These are phyloP conservation scores for Agonopterix heracliana DNA, from an alignment of 2,888 invertebrate species.

Conservation along the genomic window DNA sequence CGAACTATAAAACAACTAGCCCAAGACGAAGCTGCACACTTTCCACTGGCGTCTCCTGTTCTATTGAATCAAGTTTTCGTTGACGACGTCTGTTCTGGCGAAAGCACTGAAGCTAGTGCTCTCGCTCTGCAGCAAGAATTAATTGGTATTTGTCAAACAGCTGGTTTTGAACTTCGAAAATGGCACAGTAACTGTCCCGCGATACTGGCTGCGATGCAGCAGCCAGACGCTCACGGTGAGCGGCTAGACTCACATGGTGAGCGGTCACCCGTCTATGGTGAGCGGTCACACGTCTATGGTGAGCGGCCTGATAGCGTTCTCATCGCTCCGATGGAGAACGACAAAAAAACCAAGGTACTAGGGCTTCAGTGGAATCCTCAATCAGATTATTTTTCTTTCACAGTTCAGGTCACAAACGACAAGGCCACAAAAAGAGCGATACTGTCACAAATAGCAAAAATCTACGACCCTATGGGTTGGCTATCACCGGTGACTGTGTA, in stretches of 20 bases:
- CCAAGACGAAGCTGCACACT: too few relatives aligned
- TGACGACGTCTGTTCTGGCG: background rate
- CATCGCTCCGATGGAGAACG: background rate
- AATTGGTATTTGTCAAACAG: background rate
- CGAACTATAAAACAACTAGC: too few relatives aligned
- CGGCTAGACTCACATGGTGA: background rate
- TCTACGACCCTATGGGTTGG: too few relatives aligned
- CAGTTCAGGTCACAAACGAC: background rate
- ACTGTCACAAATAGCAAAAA: background rate
- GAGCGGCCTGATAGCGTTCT: background rate
- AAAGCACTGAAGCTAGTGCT: background rate
- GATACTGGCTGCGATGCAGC: background rate
- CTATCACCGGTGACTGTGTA: too few relatives aligned
- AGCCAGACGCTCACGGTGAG: background rate
- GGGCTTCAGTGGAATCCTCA: background rate
- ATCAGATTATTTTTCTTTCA: background rate
- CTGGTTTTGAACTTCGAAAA: background rate
- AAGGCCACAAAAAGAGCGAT: background rate
- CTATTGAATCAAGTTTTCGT: background rate
- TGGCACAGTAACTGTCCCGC: background rate
- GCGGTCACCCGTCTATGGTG: too few relatives aligned
- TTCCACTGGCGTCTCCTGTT: too few relatives aligned
- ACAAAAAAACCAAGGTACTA: background rate
- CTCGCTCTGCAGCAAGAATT: background rate
- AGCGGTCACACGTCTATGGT: too few relatives aligned